Conservation (phyloP, 2,113 vertebrate species). For the Lamprotornis superbus region DNA sequence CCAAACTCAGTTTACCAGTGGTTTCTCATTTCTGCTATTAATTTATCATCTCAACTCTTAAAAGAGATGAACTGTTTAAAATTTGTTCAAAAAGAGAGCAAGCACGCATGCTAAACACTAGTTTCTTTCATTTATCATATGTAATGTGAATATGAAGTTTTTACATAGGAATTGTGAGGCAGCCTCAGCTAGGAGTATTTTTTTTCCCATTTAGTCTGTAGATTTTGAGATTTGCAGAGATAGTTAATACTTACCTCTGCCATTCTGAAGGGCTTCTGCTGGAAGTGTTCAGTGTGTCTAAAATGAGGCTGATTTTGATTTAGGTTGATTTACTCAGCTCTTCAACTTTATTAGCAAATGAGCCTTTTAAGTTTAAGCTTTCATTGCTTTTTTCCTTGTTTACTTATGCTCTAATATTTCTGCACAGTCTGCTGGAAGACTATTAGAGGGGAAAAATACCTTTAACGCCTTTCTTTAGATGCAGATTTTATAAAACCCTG, state of each 20-base stretch:
- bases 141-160: neutral
- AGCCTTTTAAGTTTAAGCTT: neutral
- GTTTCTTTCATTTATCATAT: neutral
- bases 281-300: neutral
- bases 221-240: neutral
- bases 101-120: neutral
- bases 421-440: neutral
- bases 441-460: neutral
- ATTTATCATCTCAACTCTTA: neutral
- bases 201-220: neutral
- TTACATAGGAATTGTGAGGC: neutral
- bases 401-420: neutral
- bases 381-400: neutral
- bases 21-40: neutral
- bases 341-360: neutral
- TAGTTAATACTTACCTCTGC: neutral
- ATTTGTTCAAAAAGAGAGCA: neutral
- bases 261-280: neutral
- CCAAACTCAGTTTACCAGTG: neutral
- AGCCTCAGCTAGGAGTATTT: neutral
- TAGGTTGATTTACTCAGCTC: neutral
- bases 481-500: neutral
- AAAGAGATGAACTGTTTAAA: neutral
- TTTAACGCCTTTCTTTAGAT: neutral
- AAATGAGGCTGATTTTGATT: conserved; percentile 7